Base-by-base conservation (phyloP, 92 coral and sea anemone species). In the Siderastrea siderea region DNA sequence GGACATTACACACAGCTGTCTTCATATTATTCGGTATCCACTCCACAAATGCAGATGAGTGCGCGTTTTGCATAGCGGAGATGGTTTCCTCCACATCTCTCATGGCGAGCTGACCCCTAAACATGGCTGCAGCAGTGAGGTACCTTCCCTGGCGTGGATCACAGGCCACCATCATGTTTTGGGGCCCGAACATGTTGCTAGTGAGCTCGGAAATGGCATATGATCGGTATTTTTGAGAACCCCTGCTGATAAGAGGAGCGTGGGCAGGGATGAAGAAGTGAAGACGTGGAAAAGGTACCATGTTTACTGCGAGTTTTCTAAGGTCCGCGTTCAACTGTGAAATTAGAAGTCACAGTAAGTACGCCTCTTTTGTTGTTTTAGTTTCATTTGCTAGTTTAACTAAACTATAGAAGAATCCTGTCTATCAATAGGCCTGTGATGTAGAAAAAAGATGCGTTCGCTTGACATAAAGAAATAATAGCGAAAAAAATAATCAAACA, bases 11-110 rank as follows among this genome's bases (percentile, higher is more conserved):
- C 60, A 97, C 99, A 6, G 99, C 97, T 76, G 97, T 97, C 77
- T 97, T 97, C 91, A 97, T 89, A 83, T 97, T 97, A 85, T 97
- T 97, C 8, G 99, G 99, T 66, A 97, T 97, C 99, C 99, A 97
- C 60, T 97, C 99, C 83, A 97, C 99, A 66, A 97, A 97, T 44
- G 96, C 88, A 3, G 99, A 92, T 19, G 98, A 93, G 80, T 92
- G 86, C 51, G 93, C 93, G 80, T 92, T 93, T 86, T 95, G 98
- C 97, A 97, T 94, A 38, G 87, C 91, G 26, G 93, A 90, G 48
- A 97, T 97, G 47, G 86, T 91, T 80, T 97, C 93, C 64, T 97
- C 99, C 2, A 97, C 99, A 54, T 97, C 99, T 79, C 98, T 88
- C 99, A 97, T 97, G 57, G 99, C 93, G 75, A 97, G 85, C 50